These are phyloP conservation scores for Chlamydotis undulata DNA, from an alignment of 2,113 vertebrate genomes.

Conservation along the genomic window DNA sequence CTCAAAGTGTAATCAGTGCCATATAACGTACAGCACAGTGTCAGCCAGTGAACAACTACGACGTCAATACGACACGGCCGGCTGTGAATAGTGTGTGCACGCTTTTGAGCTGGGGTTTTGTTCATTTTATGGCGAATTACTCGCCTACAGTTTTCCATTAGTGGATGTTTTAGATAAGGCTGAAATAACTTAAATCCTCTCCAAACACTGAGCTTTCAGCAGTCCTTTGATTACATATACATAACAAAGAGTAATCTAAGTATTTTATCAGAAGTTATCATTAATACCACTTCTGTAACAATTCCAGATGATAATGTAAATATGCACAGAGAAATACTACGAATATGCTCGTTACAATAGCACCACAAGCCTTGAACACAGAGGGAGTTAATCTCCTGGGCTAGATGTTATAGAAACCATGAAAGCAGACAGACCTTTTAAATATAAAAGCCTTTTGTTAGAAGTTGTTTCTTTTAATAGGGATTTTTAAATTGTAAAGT, in stretches of 20 bases:
- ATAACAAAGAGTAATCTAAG: neutral
- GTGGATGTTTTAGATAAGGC: neutral
- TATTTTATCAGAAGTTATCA: neutral
- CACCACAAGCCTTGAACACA: neutral
- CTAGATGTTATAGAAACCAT: neutral
- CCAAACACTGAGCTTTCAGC: neutral
- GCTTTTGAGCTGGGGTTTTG: neutral
- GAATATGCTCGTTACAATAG: neutral
- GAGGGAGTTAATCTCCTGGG: neutral
- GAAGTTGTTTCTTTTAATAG: neutral
- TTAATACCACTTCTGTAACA: neutral
- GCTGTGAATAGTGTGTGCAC: neutral
- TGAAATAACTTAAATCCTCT: neutral
- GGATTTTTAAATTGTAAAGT: neutral
- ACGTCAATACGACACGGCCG: neutral
- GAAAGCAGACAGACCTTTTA: neutral
- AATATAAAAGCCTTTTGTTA: neutral
- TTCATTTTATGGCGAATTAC: neutral
- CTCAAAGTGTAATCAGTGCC: neutral
- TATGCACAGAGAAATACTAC: neutral
- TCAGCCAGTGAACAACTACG: neutral
- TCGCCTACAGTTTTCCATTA: neutral
- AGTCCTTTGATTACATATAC: neutral
- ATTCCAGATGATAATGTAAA: neutral
- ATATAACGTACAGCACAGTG: neutral